These are phyloP conservation scores for Pelochelys cantorii DNA, from an alignment of 2,797 vertebrate species.

Conservation along the genomic window DNA sequence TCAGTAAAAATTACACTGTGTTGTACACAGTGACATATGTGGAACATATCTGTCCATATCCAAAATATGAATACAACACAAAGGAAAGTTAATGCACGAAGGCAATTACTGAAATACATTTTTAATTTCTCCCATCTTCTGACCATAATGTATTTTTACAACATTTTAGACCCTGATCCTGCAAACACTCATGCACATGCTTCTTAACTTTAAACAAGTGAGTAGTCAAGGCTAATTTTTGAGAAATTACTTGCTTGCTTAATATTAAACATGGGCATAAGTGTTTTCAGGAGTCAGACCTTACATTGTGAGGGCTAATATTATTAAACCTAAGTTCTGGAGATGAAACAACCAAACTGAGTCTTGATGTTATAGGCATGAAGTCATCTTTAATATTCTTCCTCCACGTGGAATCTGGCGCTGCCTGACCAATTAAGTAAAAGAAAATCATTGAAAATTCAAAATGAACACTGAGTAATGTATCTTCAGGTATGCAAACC, in stretches of 20 bases:
- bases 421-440: neutral
- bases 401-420: neutral
- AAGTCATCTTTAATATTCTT: conserved; percentile 10
- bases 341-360: neutral
- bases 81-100: accelerated
- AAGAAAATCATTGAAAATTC: conserved; percentile 41
- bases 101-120: neutral
- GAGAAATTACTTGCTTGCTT: neutral
- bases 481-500: neutral
- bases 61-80: accelerated
- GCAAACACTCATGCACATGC: neutral
- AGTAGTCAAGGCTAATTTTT: neutral
- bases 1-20: accelerated
- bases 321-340: neutral
- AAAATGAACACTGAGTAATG: neutral
- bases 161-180: neutral
- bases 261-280: neutral
- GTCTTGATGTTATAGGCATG: neutral
- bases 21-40: accelerated
- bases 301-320: neutral
- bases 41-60: accelerated
- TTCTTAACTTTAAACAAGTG: conserved; percentile 10
- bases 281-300: neutral
- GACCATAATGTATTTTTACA: neutral
- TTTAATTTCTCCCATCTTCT: neutral